Base-by-base conservation (phyloP, 2,888 invertebrate species). In the Dolichopus griseipennis region DNA sequence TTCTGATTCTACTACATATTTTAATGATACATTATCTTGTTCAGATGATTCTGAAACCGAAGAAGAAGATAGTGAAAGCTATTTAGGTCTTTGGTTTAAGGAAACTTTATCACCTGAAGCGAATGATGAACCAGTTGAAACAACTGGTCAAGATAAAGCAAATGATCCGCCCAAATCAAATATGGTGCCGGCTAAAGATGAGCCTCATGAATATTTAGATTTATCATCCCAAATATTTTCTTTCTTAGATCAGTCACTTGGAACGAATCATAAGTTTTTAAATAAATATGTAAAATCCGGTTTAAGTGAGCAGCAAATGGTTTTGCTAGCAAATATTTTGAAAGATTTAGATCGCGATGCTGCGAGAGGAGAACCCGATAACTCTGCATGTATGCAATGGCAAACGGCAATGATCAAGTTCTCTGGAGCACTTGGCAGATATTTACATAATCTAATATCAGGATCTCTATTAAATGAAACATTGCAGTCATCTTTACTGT, bases 1-100 rank as follows among this genome's bases (percentile, higher is more conserved):
- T 72, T 95, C 95, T 6, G 96, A 95, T 82, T 95, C 95, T 12
- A 95, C 95, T 65, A 95, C 95, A n/a, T 96, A 94, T 83, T 95
- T 95, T 81, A 95, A 95, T 82, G 95, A 96, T 82, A 91, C 95
- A 82, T 87, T 92, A 69, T 92, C 95, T 76, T 93, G 93, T 79
- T 93, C 94, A 0, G 93, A 93, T 77, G 95, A 94, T 78, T 93
- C 93, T 66, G 91, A 92, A 69, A 91, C 90, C 63, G 93, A 93
- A 77, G 94, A 94, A 81, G 93, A 93, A 88, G 80, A 81, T 68
- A 81, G 81, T 70, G 80, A 80, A 70, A 79, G 80, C 67, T 81
- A 81, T 72, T 73, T 81, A 70, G 96, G 96, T 0, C 88, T 93
- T 73, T 96, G 95, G 95, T 94, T 97, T 81, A 95, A 96, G 78